phyloP scores from a whole-genome alignment of 1,140 invertebrate species.

The Chironomus tepperi region DNA sequence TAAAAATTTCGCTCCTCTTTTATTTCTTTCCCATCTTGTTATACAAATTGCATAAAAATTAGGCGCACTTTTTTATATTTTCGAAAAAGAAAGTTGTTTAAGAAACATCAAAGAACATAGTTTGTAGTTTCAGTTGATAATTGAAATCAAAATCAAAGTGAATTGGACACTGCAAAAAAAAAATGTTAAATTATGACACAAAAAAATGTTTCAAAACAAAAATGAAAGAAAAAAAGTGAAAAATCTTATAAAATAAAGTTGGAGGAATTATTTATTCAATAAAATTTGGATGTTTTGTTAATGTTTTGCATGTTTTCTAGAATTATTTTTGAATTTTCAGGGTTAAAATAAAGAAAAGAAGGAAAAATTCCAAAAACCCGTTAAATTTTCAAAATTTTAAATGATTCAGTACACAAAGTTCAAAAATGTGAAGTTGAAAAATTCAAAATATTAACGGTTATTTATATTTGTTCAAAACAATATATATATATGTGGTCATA shows the following conservation, averaged over 20 bases:
- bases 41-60: constrained; percentile 2
- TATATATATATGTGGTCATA: too few relatives aligned
- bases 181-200: background rate
- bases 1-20: background rate
- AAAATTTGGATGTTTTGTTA: too few relatives aligned
- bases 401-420: too few relatives aligned
- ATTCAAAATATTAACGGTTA: too few relatives aligned
- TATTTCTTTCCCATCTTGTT: background rate
- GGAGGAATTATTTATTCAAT: background rate
- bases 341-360: too few relatives aligned
- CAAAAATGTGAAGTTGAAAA: too few relatives aligned
- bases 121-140: background rate
- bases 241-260: background rate
- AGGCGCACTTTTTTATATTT: constrained; percentile 9
- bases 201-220: too few relatives aligned
- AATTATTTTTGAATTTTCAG: background rate
- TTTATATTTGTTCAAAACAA: too few relatives aligned
- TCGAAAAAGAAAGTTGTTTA: background rate
- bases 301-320: background rate
- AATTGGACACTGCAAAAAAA: background rate
- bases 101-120: background rate
- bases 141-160: background rate
- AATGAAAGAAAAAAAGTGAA: background rate
- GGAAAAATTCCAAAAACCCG: too few relatives aligned
- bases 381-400: too few relatives aligned